Evolutionary conservation across 2,797 vertebrate genomes (phyloP).

Genomic region (Sphenopsis melanotis): DNA sequence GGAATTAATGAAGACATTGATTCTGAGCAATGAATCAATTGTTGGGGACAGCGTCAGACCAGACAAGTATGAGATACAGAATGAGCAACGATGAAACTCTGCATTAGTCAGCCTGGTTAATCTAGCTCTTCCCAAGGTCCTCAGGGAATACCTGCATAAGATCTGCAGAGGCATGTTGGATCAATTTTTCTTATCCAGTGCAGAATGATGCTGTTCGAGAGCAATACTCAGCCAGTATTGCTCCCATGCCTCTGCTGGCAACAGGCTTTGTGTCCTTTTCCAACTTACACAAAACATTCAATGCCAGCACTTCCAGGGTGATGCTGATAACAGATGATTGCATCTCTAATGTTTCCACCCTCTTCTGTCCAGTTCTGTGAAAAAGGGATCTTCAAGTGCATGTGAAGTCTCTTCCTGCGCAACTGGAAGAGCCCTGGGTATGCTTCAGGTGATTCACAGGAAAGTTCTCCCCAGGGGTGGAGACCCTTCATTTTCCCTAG

Average conservation of each 20-base stretch:
- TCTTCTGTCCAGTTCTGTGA: neutral
- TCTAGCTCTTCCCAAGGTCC: neutral
- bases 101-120: neutral
- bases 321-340: neutral
- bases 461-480: neutral
- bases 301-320: fast-evolving
- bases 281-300: fast-evolving
- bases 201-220: neutral
- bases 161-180: neutral
- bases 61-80: neutral
- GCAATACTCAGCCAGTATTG: neutral
- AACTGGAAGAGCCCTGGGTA: neutral
- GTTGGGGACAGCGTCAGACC: neutral
- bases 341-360: neutral
- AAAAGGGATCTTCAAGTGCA: neutral
- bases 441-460: neutral
- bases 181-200: neutral
- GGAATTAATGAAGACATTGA: neutral
- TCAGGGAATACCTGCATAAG: neutral
- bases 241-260: fast-evolving
- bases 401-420: fast-evolving
- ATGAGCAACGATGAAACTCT: neutral
- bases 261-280: neutral
- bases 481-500: neutral
- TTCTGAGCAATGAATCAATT: neutral